Evolutionary conservation across 2,888 invertebrate species (phyloP), one percentile per base, ranked within the genome.

Genomic region (Drosophila paranaensis): DNA sequence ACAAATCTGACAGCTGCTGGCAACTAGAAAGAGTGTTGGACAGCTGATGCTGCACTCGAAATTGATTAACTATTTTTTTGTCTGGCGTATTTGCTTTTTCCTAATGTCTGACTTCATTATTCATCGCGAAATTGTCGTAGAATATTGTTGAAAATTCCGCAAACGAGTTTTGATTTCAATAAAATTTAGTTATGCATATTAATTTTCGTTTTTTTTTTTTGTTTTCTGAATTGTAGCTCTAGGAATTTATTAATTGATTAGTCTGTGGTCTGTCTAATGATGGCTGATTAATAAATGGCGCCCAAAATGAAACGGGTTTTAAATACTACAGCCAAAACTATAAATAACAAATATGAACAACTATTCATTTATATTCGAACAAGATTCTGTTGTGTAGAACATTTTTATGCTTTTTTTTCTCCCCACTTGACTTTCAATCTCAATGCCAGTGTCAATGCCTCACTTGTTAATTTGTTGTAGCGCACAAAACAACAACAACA

Each of bases 221-320:
- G n/a, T 33, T 45, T 35, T 37, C 25, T 37, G 33, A 37, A 48
- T 65, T 60, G 50, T 57, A n/a, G 50, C 27, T 55, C 57, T 46
- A 33, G 56, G 51, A 70, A 77, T 77, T 77, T 53, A 60, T 60
- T 40, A 74, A 77, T 77, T 70, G 48, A 66, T 70, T 60, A 63
- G 66, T 55, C 51, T 60, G 60, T 60, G 61, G 70, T 55, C 55
- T 54, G 60, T 57, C 74, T 63, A 70, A 69, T 77, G 62, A 63
- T 64, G 57, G 74, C 40, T 66, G 57, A 76, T 68, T 42, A 79
- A 68, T 79, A 69, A 75, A 65, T 61, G 74, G 71, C 74, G 71
- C 79, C 58, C 39, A 25, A 11, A 51, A 6, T 25, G 14, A 69
- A 75, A 76, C 75, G 14, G 13, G 75, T 77, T 77, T 63, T n/a